A percentile compares a stretch with the other conserved stretches of the same genome.
phyloP scores from a whole-genome alignment of 2,888 invertebrate genomes.

The Chirona hameri region DNA sequence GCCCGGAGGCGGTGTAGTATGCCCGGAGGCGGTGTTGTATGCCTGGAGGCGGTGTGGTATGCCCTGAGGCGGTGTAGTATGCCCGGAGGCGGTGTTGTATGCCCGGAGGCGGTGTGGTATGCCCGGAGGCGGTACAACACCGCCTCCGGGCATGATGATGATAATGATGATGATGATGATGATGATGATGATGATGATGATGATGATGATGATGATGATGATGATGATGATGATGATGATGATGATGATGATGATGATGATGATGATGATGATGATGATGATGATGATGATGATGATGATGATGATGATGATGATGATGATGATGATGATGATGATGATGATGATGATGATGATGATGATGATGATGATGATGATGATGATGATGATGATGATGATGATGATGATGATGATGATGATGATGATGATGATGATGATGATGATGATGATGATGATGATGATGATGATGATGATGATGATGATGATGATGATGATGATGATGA shows the following conservation, averaged over 20 bases:
- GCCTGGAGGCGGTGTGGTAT: too few species aligned
- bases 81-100: too few species aligned
- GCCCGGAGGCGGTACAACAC: too few species aligned
- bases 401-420: not conserved
- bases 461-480: conserved; percentile 11
- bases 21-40: too few species aligned
- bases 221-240: conserved; percentile 22
- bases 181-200: conserved; percentile 22
- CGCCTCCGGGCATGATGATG: too few species aligned
- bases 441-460: conserved; percentile 8
- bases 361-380: conserved; percentile 22
- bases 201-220: conserved; percentile 22
- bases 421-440: not conserved
- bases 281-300: conserved; percentile 22
- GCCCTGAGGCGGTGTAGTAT: too few species aligned
- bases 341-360: conserved; percentile 22
- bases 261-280: conserved; percentile 22
- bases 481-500: not conserved
- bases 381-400: conserved; percentile 22
- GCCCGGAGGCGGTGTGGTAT: too few species aligned
- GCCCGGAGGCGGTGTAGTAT: too few species aligned
- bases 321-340: conserved; percentile 22
- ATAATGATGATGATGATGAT: conserved; percentile 22
- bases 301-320: conserved; percentile 22
- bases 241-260: conserved; percentile 22